Evolutionary conservation across 2,113 vertebrate genomes (phyloP).

Genomic region (Isichthys henryi): DNA sequence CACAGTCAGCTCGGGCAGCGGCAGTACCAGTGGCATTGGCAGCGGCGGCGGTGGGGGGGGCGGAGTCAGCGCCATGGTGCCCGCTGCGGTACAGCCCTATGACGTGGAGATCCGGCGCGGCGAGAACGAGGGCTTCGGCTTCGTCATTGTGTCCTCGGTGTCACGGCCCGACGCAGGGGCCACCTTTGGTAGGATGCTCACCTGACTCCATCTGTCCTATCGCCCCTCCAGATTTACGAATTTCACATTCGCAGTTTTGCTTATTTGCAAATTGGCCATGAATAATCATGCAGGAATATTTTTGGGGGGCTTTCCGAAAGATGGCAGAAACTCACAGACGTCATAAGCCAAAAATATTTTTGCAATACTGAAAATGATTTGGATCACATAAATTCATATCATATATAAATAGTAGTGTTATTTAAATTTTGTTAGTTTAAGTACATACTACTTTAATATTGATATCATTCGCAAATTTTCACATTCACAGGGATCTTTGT

Average conservation of each 20-base stretch:
- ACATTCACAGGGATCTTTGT: neutral
- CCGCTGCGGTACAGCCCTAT: conserved; percentile 75
- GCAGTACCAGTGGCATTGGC: conserved; percentile 90
- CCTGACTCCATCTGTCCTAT: neutral
- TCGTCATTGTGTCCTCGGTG: conserved; percentile 95
- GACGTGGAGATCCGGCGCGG: conserved; percentile 92
- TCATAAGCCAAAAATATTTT: neutral
- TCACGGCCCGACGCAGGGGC: conserved; percentile 88
- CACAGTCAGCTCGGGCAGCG: conserved; percentile 93
- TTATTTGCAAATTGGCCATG: neutral
- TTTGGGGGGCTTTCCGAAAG: neutral
- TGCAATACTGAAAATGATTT: neutral
- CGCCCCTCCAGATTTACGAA: neutral
- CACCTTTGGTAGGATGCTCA: conserved; percentile 76
- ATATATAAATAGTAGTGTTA: neutral
- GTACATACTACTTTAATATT: neutral
- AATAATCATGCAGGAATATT: neutral
- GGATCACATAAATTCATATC: neutral
- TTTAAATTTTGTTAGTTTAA: neutral
- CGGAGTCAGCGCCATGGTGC: conserved; percentile 71
- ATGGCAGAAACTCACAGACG: neutral
- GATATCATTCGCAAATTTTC: neutral
- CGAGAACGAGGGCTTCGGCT: conserved; percentile 92
- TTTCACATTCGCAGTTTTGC: neutral
- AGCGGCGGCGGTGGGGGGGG: conserved; percentile 71